phyloP scores from a whole-genome alignment of 2,888 invertebrate species.

The Temnothorax rugatulus region DNA sequence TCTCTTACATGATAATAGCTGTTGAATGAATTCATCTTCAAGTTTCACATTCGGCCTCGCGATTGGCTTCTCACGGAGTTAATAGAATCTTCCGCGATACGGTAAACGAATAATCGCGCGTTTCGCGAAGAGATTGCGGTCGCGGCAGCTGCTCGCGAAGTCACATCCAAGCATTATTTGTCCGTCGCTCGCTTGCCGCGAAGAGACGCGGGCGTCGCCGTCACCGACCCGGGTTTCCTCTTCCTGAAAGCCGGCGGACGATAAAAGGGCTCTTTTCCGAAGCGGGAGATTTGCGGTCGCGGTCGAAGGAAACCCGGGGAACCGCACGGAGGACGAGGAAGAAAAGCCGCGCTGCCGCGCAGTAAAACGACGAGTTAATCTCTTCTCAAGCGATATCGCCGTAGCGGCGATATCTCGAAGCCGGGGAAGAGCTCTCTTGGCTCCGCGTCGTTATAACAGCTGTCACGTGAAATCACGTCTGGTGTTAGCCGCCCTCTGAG shows the following conservation, averaged over 20 bases:
- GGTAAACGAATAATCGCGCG: constrained; percentile 34
- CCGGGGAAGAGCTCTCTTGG: background rate
- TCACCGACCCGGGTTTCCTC: constrained; percentile 25
- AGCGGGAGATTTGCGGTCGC: constrained; percentile 44
- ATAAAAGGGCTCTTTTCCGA: constrained; percentile 47
- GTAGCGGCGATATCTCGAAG: background rate
- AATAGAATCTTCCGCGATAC: constrained; percentile 29
- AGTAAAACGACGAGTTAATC: constrained; percentile 29
- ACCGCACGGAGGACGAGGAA: background rate
- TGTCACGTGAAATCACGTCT: constrained; percentile 34
- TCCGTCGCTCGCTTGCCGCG: constrained; percentile 6
- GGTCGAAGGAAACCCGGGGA: constrained; percentile 19
- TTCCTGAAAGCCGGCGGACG: constrained; percentile 34
- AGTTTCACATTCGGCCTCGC: constrained; percentile 5
- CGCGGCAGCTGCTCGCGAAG: constrained; percentile 27
- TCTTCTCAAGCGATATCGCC: constrained; percentile 31
- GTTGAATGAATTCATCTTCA: constrained; percentile 9
- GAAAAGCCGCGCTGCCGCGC: constrained; percentile 21
- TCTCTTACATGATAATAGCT: background rate
- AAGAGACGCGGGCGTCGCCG: background rate
- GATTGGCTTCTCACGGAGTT: background rate
- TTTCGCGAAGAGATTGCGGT: constrained; percentile 37
- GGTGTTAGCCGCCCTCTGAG: constrained; percentile 6
- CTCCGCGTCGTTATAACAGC: background rate
- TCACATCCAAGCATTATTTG: constrained; percentile 43